Base-by-base conservation (phyloP, 2,113 vertebrate species). In the Oxygymnocypris stewartii region DNA sequence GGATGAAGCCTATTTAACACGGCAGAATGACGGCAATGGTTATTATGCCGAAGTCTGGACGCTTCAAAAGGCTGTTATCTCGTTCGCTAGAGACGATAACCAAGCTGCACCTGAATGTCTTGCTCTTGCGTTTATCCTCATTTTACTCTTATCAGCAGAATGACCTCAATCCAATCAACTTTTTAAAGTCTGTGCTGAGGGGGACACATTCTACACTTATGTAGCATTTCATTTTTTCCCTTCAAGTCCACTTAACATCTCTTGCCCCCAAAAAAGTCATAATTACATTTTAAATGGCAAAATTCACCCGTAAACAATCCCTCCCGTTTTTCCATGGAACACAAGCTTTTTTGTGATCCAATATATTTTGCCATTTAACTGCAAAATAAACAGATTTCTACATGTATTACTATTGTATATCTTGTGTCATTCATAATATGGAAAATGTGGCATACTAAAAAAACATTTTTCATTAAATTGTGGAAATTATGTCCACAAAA, bases 1-100 rank as follows among this genome's bases (percentile, higher is more conserved):
- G 51, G 51, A 73, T 31, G 73, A 87, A 81, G 82, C 82, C 82
- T 74, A 84, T 87, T 87, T 84, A 79, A 75, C 57, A 75, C 25
- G 37, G 82, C 47, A 40, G 76, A 84, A 44, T 31, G 59, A 59
- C 31, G 69, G 54, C 54, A 14, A 57, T 37, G 65, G n/a, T 84
- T 84, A 87, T 79, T 73, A 49, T 40, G 31, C 65, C 14, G 49
- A 40, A 57, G 65, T 63, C 76, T 44, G 2, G 40, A 63, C n/a
- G 28, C 40, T 79, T 31, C 28, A 74, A 79, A 84, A 74, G 37
- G 59, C 76, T 78, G 23, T 78, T 51, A 67, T 82, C 79, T 65
- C 13, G 6, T 54, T 18, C 8, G 57, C n/a, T 84, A 4, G 14
- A 84, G 75, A 87, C 28, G 65, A 87, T 78, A 44, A 47, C 65